phyloP scores from a whole-genome alignment of 2,888 invertebrate species.

The Ennomos erosarius region DNA sequence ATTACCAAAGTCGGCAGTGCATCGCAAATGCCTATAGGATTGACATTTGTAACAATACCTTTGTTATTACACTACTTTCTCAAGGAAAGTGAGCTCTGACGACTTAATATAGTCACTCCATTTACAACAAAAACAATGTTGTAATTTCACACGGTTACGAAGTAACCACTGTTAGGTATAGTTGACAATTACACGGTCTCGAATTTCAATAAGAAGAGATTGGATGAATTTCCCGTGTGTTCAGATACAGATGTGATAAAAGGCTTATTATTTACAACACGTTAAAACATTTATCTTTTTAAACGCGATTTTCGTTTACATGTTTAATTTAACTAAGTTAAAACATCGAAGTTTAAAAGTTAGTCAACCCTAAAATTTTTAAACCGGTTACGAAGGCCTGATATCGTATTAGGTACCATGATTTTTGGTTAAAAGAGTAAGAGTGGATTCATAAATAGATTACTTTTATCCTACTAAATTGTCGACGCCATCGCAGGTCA shows the following conservation, averaged over 20 bases:
- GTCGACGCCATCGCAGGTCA: no score
- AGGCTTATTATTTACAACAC: no score
- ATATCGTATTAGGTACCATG: no score
- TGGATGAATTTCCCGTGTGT: background rate
- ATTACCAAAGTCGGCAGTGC: slow-evolving; percentile 8
- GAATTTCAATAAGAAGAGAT: background rate
- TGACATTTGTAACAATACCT: slow-evolving; percentile 4
- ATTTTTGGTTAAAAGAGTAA: no score
- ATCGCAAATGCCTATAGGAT: slow-evolving; percentile 7
- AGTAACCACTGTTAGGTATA: slow-evolving; percentile 6
- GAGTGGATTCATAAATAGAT: no score
- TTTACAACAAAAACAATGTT: slow-evolving; percentile 19
- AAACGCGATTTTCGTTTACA: no score
- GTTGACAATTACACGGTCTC: slow-evolving; percentile 3
- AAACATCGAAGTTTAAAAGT: no score
- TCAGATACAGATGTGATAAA: background rate
- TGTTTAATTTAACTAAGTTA: no score
- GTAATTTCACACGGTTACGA: slow-evolving; percentile 35
- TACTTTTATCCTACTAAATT: no score
- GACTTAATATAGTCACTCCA: slow-evolving; percentile 20
- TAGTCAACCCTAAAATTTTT: no score
- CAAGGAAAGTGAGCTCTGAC: slow-evolving; percentile 12
- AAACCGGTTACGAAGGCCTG: no score
- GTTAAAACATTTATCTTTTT: no score
- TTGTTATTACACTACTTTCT: slow-evolving; percentile 12